Evolutionary conservation across 1,140 invertebrate species (phyloP), one percentile per base, ranked within the genome.

Genomic region (Meloidogyne floridensis): DNA sequence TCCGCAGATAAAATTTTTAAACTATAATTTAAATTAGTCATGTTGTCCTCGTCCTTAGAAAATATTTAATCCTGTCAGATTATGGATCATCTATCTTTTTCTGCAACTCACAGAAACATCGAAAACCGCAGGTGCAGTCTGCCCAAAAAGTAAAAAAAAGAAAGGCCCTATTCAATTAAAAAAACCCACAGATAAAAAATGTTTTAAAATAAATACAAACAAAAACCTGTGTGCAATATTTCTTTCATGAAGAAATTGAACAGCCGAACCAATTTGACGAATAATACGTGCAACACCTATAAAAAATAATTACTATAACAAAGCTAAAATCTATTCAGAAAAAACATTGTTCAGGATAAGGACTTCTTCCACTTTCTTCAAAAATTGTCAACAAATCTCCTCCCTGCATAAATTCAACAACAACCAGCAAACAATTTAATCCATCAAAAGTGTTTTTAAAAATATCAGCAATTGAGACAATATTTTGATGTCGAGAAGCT

Each of bases 321-420:
- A 3, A 13, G 51, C 10, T 32, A 47, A 75, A 47, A n/a, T 13
- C 13, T 32, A 51, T 47, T 8, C 3, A 18, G 8, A 43, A 82
- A 11, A 10, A 53, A 82, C 82, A 70, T 73, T 88, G 47, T 75
- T 90, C 89, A 18, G 85, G 69, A 76, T 90, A 90, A 13, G 88
- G 86, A 51, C 75, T 75, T 59, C 85, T 81, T 69, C 82, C 84
- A 75, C 87, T 86, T 69, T 83, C 86, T 74, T 88, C 86, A 79
- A 90, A 90, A 47, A 79, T 81, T 77, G 86, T 95, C 91, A 98
- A 97, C 53, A 98, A 91, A 90, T 98, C 96, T 3, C 96, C 96
- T 70, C 96, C 96, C 90, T 96, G 95, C 95, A 98, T 97, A 90
- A 96, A 98, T 93, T 98, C 97, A 95, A 98, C 98, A 10, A 99